Conservation (phyloP, 2,113 vertebrate genomes). For the Mesembrinibis cayennensis region DNA sequence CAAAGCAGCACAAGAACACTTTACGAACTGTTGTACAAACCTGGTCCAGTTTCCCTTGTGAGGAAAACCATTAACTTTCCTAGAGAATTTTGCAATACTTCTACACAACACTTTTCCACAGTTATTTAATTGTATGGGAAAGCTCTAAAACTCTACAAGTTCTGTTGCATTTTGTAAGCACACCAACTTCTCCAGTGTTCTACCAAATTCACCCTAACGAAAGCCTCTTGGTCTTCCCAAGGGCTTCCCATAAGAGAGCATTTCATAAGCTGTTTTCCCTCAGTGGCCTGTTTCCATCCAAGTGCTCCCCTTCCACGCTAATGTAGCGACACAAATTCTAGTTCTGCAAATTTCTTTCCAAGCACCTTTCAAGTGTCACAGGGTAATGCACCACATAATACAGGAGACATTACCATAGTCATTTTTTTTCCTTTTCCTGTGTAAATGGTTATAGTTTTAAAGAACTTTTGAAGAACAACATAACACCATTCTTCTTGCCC, state of each 20-base stretch:
- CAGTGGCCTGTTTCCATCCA: neutral
- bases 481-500: neutral
- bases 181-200: neutral
- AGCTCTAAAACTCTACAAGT: neutral
- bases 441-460: neutral
- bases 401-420: neutral
- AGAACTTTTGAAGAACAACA: neutral
- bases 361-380: neutral
- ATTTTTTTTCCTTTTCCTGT: neutral
- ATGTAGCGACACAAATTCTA: neutral
- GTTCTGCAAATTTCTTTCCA: neutral
- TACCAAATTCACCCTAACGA: neutral
- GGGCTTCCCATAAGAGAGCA: neutral
- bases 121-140: neutral
- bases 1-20: neutral
- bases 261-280: neutral
- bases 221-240: neutral
- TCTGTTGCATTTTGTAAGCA: neutral
- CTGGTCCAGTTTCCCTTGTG: neutral
- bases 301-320: rapidly evolving
- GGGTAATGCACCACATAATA: neutral
- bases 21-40: neutral
- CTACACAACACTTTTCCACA: neutral
- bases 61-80: neutral
- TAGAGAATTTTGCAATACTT: neutral